phyloP scores from a whole-genome alignment of 2,797 vertebrate species.

The Poeciliopsis presidionis region DNA sequence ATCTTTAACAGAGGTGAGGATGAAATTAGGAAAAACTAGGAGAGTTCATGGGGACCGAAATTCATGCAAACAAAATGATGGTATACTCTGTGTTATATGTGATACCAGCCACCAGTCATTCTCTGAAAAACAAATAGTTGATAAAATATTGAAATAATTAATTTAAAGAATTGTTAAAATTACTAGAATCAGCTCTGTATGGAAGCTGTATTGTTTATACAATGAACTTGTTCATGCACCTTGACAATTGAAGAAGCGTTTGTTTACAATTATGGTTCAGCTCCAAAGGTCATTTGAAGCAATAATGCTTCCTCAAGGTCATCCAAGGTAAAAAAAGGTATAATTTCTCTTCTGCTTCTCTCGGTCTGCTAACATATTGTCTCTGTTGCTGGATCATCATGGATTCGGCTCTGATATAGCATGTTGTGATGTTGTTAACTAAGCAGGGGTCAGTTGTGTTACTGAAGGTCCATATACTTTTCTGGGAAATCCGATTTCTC shows the following conservation, averaged over 20 bases:
- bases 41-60: slow-evolving; percentile 45
- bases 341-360: slow-evolving; percentile 23
- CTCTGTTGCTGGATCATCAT: slow-evolving; percentile 64
- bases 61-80: slow-evolving; percentile 24
- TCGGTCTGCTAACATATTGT: slow-evolving; percentile 17
- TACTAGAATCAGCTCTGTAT: slow-evolving; percentile 5
- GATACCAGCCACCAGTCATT: neutral
- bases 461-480: slow-evolving; percentile 67
- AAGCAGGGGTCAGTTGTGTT: slow-evolving; percentile 43
- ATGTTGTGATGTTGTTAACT: slow-evolving; percentile 57
- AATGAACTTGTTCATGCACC: slow-evolving; percentile 3
- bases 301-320: slow-evolving; percentile 50
- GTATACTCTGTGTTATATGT: neutral
- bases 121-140: neutral
- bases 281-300: slow-evolving; percentile 63
- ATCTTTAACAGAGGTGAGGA: slow-evolving; percentile 24
- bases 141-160: neutral
- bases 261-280: slow-evolving; percentile 34
- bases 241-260: slow-evolving; percentile 11
- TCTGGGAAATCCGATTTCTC: slow-evolving; percentile 64
- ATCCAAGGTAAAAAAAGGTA: slow-evolving; percentile 53
- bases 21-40: slow-evolving; percentile 29
- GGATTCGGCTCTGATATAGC: slow-evolving; percentile 58
- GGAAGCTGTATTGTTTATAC: neutral
- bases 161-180: slow-evolving; percentile 7